Conservation (phyloP, 2,888 invertebrate species). For the Leptothorax acervorum region DNA sequence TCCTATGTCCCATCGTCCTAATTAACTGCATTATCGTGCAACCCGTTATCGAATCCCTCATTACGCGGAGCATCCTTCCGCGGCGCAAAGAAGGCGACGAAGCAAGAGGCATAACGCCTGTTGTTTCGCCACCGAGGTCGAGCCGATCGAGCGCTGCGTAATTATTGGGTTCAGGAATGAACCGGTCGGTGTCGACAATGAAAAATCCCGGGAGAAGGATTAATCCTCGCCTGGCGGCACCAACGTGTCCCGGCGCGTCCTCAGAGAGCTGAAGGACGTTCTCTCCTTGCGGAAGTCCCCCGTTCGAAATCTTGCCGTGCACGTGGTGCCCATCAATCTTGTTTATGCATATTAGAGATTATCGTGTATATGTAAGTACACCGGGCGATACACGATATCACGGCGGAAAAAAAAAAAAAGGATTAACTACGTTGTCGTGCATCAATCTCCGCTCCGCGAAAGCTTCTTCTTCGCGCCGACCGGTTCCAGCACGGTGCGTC, state of each 20-base stretch:
- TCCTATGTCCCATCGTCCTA: conserved; percentile 12
- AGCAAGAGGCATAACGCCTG: conserved; percentile 55
- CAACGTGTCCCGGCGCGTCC: conserved; percentile 25
- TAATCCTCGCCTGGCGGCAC: conserved; percentile 71
- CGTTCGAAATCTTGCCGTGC: conserved; percentile 62
- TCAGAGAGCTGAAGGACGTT: conserved; percentile 43
- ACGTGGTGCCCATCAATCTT: conserved; percentile 74
- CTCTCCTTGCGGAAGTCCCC: conserved; percentile 64
- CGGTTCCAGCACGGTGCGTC: conserved; percentile 62
- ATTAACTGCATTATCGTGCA: conserved; percentile 35
- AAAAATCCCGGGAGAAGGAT: conserved; percentile 75
- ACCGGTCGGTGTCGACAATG: conserved; percentile 73
- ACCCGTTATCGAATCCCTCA: conserved; percentile 50
- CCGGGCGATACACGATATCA: conserved; percentile 65
- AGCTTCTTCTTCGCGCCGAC: conserved; percentile 55
- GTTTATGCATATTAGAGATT: conserved; percentile 75
- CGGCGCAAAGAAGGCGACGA: conserved; percentile 26
- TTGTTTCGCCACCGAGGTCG: conserved; percentile 67
- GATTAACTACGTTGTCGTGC: conserved; percentile 71
- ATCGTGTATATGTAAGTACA: conserved; percentile 66
- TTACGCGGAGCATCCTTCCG: conserved; percentile 64
- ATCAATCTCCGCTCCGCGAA: conserved; percentile 67
- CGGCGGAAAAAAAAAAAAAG: conserved; percentile 56
- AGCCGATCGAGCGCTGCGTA: conserved; percentile 73
- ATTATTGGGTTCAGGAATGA: conserved; percentile 72